Conservation (phyloP, 2,797 vertebrate species). For the Sparus aurata region DNA sequence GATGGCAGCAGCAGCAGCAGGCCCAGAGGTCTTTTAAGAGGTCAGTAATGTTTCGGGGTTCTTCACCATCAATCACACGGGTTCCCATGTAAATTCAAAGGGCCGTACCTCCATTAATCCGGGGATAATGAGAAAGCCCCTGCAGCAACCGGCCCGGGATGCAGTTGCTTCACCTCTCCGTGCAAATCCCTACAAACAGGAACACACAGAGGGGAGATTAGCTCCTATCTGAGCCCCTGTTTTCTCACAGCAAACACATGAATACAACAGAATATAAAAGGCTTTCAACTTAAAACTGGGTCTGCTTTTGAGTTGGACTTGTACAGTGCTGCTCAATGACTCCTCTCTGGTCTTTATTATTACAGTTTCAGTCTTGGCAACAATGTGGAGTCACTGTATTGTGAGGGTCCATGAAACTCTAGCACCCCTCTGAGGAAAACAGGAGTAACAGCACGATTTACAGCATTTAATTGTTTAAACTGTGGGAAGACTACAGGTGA, state of each 20-base stretch:
- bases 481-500: not conserved
- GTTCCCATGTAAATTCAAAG: constrained; percentile 74
- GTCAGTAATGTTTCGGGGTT: not conserved
- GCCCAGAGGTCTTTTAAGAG: not conserved
- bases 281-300: not conserved
- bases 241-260: constrained; percentile 40
- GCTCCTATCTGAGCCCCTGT: constrained; percentile 18
- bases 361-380: not conserved
- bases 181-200: constrained; percentile 63
- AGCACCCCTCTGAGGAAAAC: constrained; percentile 43
- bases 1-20: too few relatives aligned
- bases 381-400: too few relatives aligned
- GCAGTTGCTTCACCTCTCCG: constrained; percentile 45
- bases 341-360: not conserved
- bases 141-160: constrained; percentile 52
- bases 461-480: too few relatives aligned
- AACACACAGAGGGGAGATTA: constrained; percentile 55
- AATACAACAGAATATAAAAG: constrained; percentile 15
- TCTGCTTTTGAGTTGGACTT: not conserved
- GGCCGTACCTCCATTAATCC: constrained; percentile 74
- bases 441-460: not conserved
- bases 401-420: not conserved
- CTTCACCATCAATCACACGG: constrained; percentile 54
- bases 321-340: not conserved
- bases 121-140: constrained; percentile 74